Conservation (phyloP, 2,797 vertebrate genomes). For the Cyclopterus lumpus region DNA sequence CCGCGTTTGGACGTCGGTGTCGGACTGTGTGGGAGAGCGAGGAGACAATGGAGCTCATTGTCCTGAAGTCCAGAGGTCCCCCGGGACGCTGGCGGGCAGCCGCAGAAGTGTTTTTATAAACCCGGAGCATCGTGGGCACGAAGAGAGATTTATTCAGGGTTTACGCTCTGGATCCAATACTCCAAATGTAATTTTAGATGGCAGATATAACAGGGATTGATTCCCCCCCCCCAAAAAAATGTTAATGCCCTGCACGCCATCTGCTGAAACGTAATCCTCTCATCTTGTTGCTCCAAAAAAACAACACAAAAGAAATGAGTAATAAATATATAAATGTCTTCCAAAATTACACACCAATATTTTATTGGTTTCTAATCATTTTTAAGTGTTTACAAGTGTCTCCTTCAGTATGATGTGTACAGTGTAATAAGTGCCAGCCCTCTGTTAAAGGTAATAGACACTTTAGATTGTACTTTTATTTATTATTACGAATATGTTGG, state of each 20-base stretch:
- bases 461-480: no score
- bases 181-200: neutral
- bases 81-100: slow-evolving; percentile 53
- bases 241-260: neutral
- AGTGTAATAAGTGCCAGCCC: neutral
- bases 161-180: neutral
- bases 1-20: slow-evolving; percentile 59
- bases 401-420: neutral
- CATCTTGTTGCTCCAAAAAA: slow-evolving; percentile 13
- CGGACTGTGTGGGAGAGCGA: slow-evolving; percentile 54
- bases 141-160: neutral
- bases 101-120: slow-evolving; percentile 77
- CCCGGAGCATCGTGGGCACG: slow-evolving; percentile 15
- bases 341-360: neutral
- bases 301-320: neutral
- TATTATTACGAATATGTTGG: neutral
- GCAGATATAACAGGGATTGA: neutral
- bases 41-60: slow-evolving; percentile 77
- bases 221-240: no score
- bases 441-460: neutral
- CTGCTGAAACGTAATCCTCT: slow-evolving; percentile 13
- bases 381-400: neutral
- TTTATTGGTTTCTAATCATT: neutral
- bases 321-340: neutral
- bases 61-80: slow-evolving; percentile 57